phyloP scores from a whole-genome alignment of 2,888 invertebrate species.

The Acanthosoma haemorrhoidale region DNA sequence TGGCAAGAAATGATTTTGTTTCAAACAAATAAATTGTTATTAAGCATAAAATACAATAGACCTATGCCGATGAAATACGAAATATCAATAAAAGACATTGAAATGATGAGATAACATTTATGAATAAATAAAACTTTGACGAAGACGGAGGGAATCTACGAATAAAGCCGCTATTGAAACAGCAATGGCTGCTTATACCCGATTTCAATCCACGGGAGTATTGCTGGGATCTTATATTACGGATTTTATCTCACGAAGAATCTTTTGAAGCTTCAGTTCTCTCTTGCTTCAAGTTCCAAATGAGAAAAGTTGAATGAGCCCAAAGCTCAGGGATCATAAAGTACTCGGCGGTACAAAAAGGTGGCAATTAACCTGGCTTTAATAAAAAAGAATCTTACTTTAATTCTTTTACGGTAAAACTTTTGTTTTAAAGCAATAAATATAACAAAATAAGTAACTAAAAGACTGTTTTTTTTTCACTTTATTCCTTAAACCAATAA shows the following conservation, averaged over 20 bases:
- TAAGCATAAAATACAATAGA: too few relatives aligned
- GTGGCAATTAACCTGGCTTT: constrained; percentile 1
- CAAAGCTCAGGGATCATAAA: constrained; percentile 13
- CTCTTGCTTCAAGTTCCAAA: background rate
- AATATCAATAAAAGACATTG: background rate
- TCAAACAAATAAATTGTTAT: too few relatives aligned
- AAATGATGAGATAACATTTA: background rate
- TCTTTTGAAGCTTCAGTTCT: background rate
- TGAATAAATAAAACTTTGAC: too few relatives aligned
- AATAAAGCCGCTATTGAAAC: background rate
- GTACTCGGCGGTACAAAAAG: background rate
- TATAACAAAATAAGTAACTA: too few relatives aligned
- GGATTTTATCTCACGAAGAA: background rate
- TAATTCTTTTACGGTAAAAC: background rate
- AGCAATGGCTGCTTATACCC: background rate
- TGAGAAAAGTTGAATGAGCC: constrained; percentile 25
- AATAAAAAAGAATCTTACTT: constrained; percentile 4
- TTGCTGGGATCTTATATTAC: constrained; percentile 2
- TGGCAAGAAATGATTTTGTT: too few relatives aligned
- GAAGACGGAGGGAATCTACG: background rate
- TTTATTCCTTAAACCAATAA: too few relatives aligned
- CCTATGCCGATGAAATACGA: too few relatives aligned
- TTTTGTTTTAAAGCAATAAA: background rate
- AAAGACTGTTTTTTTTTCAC: too few relatives aligned
- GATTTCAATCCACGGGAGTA: background rate